Base-by-base conservation (phyloP, 1,140 invertebrate species). In the Drosophila navojoa region DNA sequence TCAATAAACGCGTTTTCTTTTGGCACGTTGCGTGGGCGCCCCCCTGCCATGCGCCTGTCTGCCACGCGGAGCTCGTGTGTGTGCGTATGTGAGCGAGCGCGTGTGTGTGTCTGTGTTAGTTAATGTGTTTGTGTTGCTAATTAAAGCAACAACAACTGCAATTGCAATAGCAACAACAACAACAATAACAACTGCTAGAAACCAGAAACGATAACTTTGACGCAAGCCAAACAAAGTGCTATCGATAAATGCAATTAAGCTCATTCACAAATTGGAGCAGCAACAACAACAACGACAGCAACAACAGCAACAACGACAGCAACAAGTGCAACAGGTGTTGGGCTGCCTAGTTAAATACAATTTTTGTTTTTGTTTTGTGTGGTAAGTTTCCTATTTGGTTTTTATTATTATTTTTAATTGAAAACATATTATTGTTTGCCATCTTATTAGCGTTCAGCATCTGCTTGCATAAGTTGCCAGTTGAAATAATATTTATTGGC, bases 51-150 rank as follows among this genome's bases (percentile, higher is more conserved):
- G 64, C 53, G 71, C 38, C 59, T 69, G 49, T 49, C 69, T 76
- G 49, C 45, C 42, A 57, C 55, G 55, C 45, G 45, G 29, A 60
- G 71, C 49, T 35, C 22, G 66, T 63, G 38, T 67, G 47, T 58
- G 32, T 63, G 71, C 63, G 47, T 58, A 22, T 63, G 71, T 64
- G 64, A 6, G 42, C 42, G 42, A 15, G 15, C 11, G n/a, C 15
- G 42, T 45, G 42, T 45, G n/a, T 45, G n/a, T 45, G 42, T 16
- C 5, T 45, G 9, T 16, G 15, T 87, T 89, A 76, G 81, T 71
- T 85, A 80, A 84, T 85, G 81, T 86, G 72, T 87, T 78, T 86
- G 82, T 82, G 86, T 82, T 87, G 82, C 84, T 87, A 89, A 87
- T 87, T 89, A 87, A 87, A 86, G 57, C 69, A 81, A 77, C 81